A percentile compares a stretch with the other conserved stretches of the same genome.
Conservation (phyloP, 2,888 invertebrate genomes). For the Seira musarum region DNA sequence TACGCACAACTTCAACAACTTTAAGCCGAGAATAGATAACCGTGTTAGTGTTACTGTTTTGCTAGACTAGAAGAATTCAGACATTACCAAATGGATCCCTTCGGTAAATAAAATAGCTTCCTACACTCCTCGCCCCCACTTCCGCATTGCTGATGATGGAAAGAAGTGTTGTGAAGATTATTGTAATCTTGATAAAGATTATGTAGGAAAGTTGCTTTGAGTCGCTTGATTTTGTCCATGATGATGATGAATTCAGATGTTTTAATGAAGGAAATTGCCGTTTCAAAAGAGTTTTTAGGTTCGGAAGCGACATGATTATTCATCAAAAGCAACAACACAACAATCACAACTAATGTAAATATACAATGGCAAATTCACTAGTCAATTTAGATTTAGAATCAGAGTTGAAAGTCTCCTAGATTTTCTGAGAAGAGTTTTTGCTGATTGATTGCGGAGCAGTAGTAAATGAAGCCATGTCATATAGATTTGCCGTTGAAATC, state of each 20-base stretch:
- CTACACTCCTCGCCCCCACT: slow-evolving; percentile 30
- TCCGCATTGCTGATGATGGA: slow-evolving; percentile 24
- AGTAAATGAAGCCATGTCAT: too few relatives aligned
- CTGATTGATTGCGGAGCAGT: background rate
- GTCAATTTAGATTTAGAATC: too few relatives aligned
- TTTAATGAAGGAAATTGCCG: background rate
- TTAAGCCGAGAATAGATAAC: too few relatives aligned
- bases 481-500: too few relatives aligned
- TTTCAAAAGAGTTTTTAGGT: too few relatives aligned
- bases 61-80: background rate
- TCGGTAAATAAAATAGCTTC: slow-evolving; percentile 47
- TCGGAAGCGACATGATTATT: too few relatives aligned
- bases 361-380: too few relatives aligned
- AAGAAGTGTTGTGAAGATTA: too few relatives aligned
- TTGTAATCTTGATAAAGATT: slow-evolving; percentile 19
- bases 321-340: too few relatives aligned
- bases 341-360: too few relatives aligned
- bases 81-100: slow-evolving; percentile 43
- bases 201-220: slow-evolving; percentile 30
- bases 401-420: too few relatives aligned
- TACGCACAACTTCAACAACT: too few relatives aligned
- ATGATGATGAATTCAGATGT: background rate
- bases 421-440: background rate
- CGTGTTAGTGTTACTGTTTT: background rate
- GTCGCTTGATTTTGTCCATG: slow-evolving; percentile 33